Evolutionary conservation across 2,888 invertebrate genomes (phyloP).

Genomic region (Quadroppia sp.): DNA sequence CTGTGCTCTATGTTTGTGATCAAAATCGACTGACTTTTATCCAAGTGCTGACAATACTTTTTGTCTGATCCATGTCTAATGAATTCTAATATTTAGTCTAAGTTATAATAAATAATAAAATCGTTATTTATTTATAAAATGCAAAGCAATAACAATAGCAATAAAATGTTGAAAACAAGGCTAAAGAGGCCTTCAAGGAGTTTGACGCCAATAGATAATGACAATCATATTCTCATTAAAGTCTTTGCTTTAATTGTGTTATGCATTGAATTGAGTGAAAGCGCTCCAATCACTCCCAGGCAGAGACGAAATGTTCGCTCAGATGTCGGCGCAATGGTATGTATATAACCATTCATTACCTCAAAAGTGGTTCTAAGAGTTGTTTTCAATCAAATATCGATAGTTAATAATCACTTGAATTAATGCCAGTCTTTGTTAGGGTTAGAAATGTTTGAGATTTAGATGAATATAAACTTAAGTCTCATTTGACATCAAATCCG

Average conservation of each 20-base stretch:
- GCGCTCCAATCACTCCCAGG: slow-evolving; percentile 14
- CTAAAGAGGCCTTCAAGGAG: slow-evolving; percentile 25
- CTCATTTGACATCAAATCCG: background rate
- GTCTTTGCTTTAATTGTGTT: slow-evolving; percentile 28
- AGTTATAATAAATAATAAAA: no score
- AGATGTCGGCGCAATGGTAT: slow-evolving; percentile 35
- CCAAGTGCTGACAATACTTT: background rate
- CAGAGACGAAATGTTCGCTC: slow-evolving; percentile 28
- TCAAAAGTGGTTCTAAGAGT: no score
- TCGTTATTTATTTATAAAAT: background rate
- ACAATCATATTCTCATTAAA: slow-evolving; percentile 4
- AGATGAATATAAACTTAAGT: background rate
- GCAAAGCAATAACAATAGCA: background rate
- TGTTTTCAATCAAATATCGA: no score
- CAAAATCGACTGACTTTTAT: no score
- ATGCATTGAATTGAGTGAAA: slow-evolving; percentile 1
- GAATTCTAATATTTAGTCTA: no score
- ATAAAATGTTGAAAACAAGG: slow-evolving; percentile 31
- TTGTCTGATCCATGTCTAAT: no score
- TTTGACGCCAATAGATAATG: slow-evolving; percentile 7
- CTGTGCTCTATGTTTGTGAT: slow-evolving; percentile 24
- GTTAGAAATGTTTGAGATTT: background rate
- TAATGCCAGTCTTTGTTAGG: no score
- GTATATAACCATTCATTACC: background rate
- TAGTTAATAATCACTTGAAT: no score